phyloP scores from a whole-genome alignment of 2,113 vertebrate genomes.

The Colossoma macropomum region DNA sequence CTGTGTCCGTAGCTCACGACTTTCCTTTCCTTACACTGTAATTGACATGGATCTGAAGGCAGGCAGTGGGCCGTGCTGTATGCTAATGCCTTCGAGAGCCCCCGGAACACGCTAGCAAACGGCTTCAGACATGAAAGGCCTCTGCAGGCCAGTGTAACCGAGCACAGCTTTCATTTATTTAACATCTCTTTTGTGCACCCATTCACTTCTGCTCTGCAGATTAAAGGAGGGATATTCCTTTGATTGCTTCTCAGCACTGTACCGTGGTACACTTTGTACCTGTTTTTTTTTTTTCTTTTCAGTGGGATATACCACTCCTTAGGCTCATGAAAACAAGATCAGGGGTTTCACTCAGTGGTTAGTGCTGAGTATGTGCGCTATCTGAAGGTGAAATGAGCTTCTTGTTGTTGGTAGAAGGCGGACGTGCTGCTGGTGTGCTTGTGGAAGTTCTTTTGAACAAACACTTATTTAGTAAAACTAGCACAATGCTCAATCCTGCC shows the following conservation, averaged over 20 bases:
- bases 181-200: constrained; percentile 39
- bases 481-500: background rate
- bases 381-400: constrained; percentile 2
- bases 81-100: constrained; percentile 20
- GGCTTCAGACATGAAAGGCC: constrained; percentile 50
- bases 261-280: constrained; percentile 17
- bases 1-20: background rate
- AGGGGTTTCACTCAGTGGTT: background rate
- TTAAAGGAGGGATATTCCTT: constrained; percentile 46
- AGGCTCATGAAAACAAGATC: constrained; percentile 38
- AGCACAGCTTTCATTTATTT: constrained; percentile 48
- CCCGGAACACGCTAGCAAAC: constrained; percentile 24
- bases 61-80: background rate
- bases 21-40: background rate
- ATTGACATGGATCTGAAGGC: constrained; percentile 20
- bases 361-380: constrained; percentile 13
- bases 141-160: constrained; percentile 17
- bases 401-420: background rate
- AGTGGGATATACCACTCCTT: background rate
- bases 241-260: constrained; percentile 42
- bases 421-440: background rate
- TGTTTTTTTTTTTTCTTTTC: background rate
- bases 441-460: background rate
- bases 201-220: constrained; percentile 40
- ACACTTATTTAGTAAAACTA: constrained; percentile 2